phyloP scores from a whole-genome alignment of 2,888 invertebrate genomes.

The Drosophila algonquin region DNA sequence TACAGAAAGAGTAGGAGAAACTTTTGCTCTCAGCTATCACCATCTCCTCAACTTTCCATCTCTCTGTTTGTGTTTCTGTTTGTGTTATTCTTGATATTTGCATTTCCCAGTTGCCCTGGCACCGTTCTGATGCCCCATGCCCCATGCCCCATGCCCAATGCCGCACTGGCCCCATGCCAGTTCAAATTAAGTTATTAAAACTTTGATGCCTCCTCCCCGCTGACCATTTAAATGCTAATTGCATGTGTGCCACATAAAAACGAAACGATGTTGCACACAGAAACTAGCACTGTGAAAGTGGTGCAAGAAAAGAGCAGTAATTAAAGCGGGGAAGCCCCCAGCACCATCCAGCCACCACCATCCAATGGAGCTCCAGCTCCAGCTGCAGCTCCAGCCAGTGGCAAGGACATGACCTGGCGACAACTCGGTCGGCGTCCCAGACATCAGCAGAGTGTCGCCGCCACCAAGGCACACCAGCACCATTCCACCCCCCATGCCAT shows the following conservation, averaged over 20 bases:
- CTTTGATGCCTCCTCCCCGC: slow-evolving; percentile 39
- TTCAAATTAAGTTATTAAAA: slow-evolving; percentile 67
- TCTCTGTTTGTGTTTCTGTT: no score
- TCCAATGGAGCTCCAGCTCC: neutral
- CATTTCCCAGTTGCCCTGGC: slow-evolving; percentile 9
- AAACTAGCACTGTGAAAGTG: slow-evolving; percentile 4
- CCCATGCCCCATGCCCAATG: no score
- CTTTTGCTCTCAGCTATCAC: slow-evolving; percentile 10
- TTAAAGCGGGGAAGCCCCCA: slow-evolving; percentile 32
- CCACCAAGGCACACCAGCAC: slow-evolving; percentile 1
- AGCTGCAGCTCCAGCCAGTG: neutral
- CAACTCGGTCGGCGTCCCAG: slow-evolving; percentile 49
- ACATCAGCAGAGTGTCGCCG: slow-evolving; percentile 40
- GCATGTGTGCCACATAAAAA: slow-evolving; percentile 21
- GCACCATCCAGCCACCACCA: neutral
- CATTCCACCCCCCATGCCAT: neutral
- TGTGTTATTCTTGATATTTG: slow-evolving; percentile 13
- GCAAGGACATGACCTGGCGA: slow-evolving; percentile 39
- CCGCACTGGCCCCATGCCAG: neutral
- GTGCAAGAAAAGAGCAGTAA: slow-evolving; percentile 46
- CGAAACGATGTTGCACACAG: neutral
- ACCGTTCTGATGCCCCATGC: neutral
- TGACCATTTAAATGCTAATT: slow-evolving; percentile 64
- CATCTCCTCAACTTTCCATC: neutral
- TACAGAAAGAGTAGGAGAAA: slow-evolving; percentile 11